Evolutionary conservation across 2,797 vertebrate species (phyloP).

Genomic region (Poeciliopsis paucimaculata): DNA sequence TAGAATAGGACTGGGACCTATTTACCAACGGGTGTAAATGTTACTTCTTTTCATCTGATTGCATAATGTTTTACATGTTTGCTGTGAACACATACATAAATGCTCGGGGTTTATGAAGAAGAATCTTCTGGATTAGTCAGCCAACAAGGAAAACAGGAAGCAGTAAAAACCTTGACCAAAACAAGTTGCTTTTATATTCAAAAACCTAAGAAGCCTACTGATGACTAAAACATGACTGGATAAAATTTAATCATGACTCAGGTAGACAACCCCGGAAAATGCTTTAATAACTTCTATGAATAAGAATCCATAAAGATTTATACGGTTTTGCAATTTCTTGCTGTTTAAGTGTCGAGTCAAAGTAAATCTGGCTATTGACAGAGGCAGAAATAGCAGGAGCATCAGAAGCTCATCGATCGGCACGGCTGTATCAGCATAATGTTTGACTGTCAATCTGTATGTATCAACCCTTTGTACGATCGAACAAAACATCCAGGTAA

Average conservation of each 20-base stretch:
- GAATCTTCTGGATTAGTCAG: conserved; percentile 34
- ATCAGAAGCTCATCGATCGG: conserved; percentile 35
- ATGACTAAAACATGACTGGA: not conserved
- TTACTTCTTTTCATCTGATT: not conserved
- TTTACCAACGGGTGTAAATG: not conserved
- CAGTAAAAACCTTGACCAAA: conserved; percentile 11
- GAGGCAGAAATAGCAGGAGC: conserved; percentile 25
- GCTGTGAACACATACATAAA: not conserved
- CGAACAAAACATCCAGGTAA: conserved; percentile 23
- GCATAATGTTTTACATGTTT: not conserved
- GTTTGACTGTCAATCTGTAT: conserved; percentile 70
- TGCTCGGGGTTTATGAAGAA: conserved; percentile 11
- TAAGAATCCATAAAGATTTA: not conserved
- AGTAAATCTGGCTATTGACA: conserved; percentile 65
- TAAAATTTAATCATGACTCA: not conserved
- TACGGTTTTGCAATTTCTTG: not conserved
- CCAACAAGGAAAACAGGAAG: not conserved
- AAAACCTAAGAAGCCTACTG: conserved; percentile 1
- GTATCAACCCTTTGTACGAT: conserved; percentile 10
- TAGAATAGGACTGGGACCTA: too few species aligned
- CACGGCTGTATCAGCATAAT: conserved; percentile 63
- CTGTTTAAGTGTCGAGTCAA: conserved; percentile 59
- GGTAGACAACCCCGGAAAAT: not conserved
- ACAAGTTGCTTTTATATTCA: not conserved
- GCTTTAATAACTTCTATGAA: not conserved